Base-by-base conservation (phyloP, 35 echinoderm and acorn worm species). In the Lytechinus pictus region DNA sequence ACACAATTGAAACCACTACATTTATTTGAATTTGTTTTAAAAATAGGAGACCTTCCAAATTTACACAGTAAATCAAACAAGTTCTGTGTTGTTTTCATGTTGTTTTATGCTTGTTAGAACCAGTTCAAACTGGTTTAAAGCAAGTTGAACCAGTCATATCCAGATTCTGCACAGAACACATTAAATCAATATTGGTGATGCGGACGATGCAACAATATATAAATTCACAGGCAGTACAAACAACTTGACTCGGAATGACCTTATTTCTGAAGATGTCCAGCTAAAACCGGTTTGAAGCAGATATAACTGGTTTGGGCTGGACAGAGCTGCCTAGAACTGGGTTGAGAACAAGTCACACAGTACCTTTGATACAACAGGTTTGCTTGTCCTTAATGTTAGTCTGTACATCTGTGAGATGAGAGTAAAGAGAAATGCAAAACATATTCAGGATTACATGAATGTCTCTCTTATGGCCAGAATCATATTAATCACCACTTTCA, bases 301-400 rank as follows among this genome's bases (percentile, higher is more conserved):
- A 93, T 10, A 24, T 13, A 57, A 93, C 92, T 27, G 12, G 92
- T 57, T 28, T 27, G 92, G 53, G 53, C 53, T 57, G 92, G 92
- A 93, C 55, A 55, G 53, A 93, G 54, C 89, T 21, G 57, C 56
- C 66, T 95, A 99, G 94, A 99, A 99, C 95, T 99, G 98, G 71
- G 97, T 96, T 44, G 95, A 92, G 11, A 99, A 95, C 56, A 99
- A 94, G 72, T 96, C 94, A 55, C 95, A 94, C 4, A 99, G 96
- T 92, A 95, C 95, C 86, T 97, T 97, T 27, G 98, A 98, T 58
- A 99, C 98, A 1, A 60, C 53, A 60, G 98, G 95, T 92, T 91
- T 97, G 91, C 97, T 99, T 54, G 97, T 98, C 44, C 98, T 94
- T 95, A 99, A 96, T 60, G 98, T 99, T 24, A 99, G 94, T 53